These are phyloP conservation scores for Trichopoda pennipes DNA, from an alignment of 2,888 invertebrate genomes.

Conservation along the genomic window DNA sequence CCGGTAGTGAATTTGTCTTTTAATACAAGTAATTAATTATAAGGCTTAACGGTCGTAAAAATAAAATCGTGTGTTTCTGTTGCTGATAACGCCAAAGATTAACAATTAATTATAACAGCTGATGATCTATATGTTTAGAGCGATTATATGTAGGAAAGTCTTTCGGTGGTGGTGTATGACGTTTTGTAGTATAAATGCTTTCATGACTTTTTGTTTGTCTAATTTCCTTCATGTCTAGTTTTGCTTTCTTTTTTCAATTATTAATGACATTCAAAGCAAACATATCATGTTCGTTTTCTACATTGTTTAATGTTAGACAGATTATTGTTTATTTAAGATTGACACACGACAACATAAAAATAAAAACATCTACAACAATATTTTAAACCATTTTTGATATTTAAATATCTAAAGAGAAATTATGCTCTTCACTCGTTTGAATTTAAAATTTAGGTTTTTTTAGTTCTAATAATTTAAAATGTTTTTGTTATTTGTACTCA, in stretches of 20 bases:
- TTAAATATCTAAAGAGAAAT: slow-evolving; percentile 8
- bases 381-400: slow-evolving; percentile 12
- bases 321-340: slow-evolving; percentile 33
- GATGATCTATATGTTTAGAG: slow-evolving; percentile 36
- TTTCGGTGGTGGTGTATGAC: background rate
- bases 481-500: background rate
- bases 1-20: slow-evolving; percentile 58
- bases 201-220: background rate
- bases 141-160: background rate
- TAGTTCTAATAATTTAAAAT: background rate
- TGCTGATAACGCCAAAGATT: slow-evolving; percentile 50
- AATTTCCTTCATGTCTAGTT: background rate
- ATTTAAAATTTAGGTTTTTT: slow-evolving; percentile 1
- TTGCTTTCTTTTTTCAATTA: slow-evolving; percentile 16
- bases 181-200: background rate
- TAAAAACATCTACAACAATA: background rate
- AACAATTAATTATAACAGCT: slow-evolving; percentile 63
- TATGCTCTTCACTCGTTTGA: background rate
- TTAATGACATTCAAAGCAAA: slow-evolving; percentile 56
- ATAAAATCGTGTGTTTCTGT: slow-evolving; percentile 20
- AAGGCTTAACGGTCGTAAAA: background rate
- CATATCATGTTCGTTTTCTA: slow-evolving; percentile 49
- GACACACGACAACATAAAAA: slow-evolving; percentile 20
- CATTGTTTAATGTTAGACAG: slow-evolving; percentile 37
- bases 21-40: slow-evolving; percentile 61